phyloP scores from a whole-genome alignment of 2,888 invertebrate genomes.

The Hedya salicella region DNA sequence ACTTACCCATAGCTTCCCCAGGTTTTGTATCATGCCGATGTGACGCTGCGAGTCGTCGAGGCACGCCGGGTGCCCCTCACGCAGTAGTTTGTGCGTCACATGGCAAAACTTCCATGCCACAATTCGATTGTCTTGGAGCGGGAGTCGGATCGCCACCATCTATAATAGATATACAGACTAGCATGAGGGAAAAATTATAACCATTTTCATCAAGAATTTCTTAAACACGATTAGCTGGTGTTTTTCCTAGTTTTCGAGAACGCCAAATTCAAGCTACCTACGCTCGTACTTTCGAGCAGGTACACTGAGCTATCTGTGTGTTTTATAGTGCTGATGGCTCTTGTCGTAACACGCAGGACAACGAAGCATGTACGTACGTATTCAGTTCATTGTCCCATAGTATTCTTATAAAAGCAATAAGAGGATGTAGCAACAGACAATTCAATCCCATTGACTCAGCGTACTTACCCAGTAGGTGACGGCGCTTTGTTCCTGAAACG shows the following conservation, averaged over 20 bases:
- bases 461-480: constrained; percentile 93
- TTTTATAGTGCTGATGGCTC: no score
- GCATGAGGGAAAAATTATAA: background rate
- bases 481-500: constrained; percentile 96
- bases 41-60: constrained; percentile 94
- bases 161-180: constrained; percentile 44
- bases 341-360: no score
- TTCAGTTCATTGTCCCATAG: no score
- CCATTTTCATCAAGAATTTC: no score
- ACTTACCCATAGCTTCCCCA: constrained; percentile 96
- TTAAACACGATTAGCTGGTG: no score
- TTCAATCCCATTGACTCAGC: background rate
- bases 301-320: no score
- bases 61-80: constrained; percentile 97
- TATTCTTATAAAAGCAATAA: no score
- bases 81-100: constrained; percentile 96
- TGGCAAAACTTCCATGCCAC: constrained; percentile 99
- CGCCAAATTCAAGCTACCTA: no score
- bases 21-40: constrained; percentile 91
- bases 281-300: no score
- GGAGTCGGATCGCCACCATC: constrained; percentile 87
- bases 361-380: no score
- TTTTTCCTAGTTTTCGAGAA: no score
- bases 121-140: constrained; percentile 96
- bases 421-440: no score